Evolutionary conservation across 2,113 vertebrate species (phyloP).

Genomic region (Colossoma macropomum): DNA sequence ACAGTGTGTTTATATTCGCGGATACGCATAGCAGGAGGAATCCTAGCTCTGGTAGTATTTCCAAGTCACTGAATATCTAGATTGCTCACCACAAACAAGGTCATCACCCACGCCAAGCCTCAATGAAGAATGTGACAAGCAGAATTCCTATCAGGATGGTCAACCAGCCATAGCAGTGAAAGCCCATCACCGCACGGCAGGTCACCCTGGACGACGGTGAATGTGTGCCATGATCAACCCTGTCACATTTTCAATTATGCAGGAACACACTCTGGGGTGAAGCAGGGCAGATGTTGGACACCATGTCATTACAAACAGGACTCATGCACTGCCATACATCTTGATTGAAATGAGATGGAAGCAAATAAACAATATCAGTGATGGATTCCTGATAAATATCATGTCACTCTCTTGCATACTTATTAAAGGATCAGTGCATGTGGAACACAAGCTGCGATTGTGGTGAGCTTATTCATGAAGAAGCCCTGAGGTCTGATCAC

Average conservation of each 20-base stretch:
- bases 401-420: neutral
- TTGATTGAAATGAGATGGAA: slow-evolving; percentile 40
- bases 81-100: slow-evolving; percentile 54
- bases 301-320: slow-evolving; percentile 19
- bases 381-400: slow-evolving; percentile 40
- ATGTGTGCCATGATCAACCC: neutral
- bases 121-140: slow-evolving; percentile 9
- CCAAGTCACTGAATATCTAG: neutral
- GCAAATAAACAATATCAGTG: neutral
- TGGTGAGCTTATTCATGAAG: neutral
- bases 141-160: slow-evolving; percentile 17
- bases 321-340: neutral
- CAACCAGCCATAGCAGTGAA: slow-evolving; percentile 1
- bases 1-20: too few relatives aligned
- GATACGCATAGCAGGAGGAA: neutral
- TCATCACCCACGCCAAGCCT: slow-evolving; percentile 18
- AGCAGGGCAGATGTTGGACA: slow-evolving; percentile 26
- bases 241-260: slow-evolving; percentile 34
- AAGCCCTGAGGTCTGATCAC: neutral
- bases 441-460: slow-evolving; percentile 5
- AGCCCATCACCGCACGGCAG: neutral
- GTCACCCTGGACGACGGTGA: slow-evolving; percentile 4
- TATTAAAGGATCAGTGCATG: neutral
- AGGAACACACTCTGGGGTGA: slow-evolving; percentile 26
- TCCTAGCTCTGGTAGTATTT: slow-evolving; percentile 2